Percentiles rank a stretch among this genome's conserved stretches.
phyloP scores from a whole-genome alignment of 1,140 invertebrate genomes.

The Drosophila navojoa region DNA sequence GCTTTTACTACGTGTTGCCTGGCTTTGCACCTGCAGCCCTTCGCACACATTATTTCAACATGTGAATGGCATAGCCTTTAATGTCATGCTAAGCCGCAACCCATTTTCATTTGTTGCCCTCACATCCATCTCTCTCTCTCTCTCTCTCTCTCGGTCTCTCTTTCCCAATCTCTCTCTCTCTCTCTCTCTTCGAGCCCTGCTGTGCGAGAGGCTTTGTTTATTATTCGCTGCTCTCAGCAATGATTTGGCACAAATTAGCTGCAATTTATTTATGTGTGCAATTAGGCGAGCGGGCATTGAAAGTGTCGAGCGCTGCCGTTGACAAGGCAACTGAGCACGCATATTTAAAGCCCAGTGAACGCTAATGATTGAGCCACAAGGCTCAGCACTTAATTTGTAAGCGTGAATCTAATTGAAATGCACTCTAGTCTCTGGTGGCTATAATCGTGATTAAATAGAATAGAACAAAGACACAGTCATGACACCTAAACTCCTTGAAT shows the following conservation, averaged over 20 bases:
- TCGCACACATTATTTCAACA: conserved; percentile 34
- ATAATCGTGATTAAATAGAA: too few species aligned
- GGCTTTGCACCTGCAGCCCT: conserved; percentile 19
- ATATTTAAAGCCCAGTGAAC: conserved; percentile 14
- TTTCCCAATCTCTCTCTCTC: background rate
- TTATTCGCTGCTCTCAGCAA: conserved; percentile 24
- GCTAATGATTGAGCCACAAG: background rate
- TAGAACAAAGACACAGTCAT: too few species aligned
- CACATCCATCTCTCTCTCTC: background rate
- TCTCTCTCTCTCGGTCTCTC: background rate
- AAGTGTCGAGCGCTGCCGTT: conserved; percentile 42
- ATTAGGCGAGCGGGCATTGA: conserved; percentile 52
- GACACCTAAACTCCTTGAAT: too few species aligned
- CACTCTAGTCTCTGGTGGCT: too few species aligned
- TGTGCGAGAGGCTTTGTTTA: conserved; percentile 27
- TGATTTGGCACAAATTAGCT: conserved; percentile 73
- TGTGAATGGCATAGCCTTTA: conserved; percentile 27
- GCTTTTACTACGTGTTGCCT: conserved; percentile 6
- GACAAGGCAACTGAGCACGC: conserved; percentile 34
- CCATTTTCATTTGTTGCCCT: conserved; percentile 31
- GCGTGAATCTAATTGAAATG: too few species aligned
- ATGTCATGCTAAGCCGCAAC: conserved; percentile 50
- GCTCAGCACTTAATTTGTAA: background rate
- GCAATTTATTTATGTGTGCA: conserved; percentile 75
- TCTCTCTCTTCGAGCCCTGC: background rate